A percentile compares a stretch with the other conserved stretches of the same genome.
Evolutionary conservation across 2,888 invertebrate genomes (phyloP).

Genomic region (Alentia gelatinosa): DNA sequence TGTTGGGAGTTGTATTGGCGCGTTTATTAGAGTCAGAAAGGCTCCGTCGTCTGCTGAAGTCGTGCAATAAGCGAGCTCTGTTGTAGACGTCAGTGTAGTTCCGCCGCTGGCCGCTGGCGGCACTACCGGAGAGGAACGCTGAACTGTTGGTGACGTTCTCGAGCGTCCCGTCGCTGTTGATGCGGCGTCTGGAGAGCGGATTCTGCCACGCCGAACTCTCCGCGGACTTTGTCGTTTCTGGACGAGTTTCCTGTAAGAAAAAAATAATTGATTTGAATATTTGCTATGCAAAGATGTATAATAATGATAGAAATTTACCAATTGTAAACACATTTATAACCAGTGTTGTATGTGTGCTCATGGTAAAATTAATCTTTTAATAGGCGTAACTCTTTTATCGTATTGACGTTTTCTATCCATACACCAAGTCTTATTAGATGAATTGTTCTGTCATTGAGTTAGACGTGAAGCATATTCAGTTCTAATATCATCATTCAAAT

Average conservation of each 20-base stretch:
- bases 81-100: slow-evolving; percentile 25
- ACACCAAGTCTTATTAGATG: too few relatives aligned
- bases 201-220: background rate
- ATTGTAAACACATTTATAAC: too few relatives aligned
- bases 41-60: background rate
- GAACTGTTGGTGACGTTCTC: background rate
- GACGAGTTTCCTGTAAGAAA: background rate
- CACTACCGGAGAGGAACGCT: background rate
- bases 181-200: background rate
- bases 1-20: background rate
- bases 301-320: too few relatives aligned
- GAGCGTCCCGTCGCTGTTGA: slow-evolving; percentile 20
- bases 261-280: too few relatives aligned
- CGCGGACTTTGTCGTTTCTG: background rate
- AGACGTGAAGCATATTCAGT: too few relatives aligned
- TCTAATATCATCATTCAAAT: too few relatives aligned
- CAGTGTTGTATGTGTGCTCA: too few relatives aligned
- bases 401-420: too few relatives aligned
- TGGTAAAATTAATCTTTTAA: too few relatives aligned
- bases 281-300: too few relatives aligned
- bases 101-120: background rate
- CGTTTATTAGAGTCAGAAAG: background rate
- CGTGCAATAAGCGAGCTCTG: background rate
- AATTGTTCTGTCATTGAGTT: too few relatives aligned
- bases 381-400: too few relatives aligned